Percentiles rank a stretch among this genome's conserved stretches.
phyloP scores from a whole-genome alignment of 2,888 invertebrate species.

The Perdita meconis region DNA sequence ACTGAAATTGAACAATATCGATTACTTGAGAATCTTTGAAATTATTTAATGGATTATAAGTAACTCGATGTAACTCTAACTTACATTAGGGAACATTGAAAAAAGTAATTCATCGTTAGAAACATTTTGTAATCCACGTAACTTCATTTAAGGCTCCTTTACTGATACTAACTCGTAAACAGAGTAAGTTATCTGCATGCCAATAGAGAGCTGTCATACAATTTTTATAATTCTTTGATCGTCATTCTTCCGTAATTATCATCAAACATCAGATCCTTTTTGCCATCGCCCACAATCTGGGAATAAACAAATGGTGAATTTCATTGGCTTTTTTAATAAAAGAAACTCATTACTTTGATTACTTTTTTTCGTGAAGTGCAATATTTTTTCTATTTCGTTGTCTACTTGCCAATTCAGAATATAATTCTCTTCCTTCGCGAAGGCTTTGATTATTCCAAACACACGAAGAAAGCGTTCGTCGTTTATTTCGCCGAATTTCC shows the following conservation, averaged over 20 bases:
- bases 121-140: no score
- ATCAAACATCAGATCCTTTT: not conserved
- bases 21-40: no score
- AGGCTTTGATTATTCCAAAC: not conserved
- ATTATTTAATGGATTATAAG: no score
- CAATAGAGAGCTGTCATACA: constrained; percentile 27
- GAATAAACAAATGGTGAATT: not conserved
- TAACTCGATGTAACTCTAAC: no score
- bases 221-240: constrained; percentile 38
- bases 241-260: constrained; percentile 38
- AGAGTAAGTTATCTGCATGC: no score
- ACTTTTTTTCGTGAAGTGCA: constrained; percentile 25
- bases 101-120: no score
- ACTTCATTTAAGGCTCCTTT: no score
- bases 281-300: constrained; percentile 33
- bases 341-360: constrained; percentile 15
- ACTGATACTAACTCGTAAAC: no score
- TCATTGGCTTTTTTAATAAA: not conserved
- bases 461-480: no score
- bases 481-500: no score
- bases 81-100: no score
- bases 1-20: no score
- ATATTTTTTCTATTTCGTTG: constrained; percentile 13
- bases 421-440: constrained; percentile 29
- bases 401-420: not conserved